Percentiles rank a stretch among this genome's conserved stretches.
These are phyloP conservation scores for Pluvialis apricaria DNA, from an alignment of 2,113 vertebrate genomes.

Conservation along the genomic window DNA sequence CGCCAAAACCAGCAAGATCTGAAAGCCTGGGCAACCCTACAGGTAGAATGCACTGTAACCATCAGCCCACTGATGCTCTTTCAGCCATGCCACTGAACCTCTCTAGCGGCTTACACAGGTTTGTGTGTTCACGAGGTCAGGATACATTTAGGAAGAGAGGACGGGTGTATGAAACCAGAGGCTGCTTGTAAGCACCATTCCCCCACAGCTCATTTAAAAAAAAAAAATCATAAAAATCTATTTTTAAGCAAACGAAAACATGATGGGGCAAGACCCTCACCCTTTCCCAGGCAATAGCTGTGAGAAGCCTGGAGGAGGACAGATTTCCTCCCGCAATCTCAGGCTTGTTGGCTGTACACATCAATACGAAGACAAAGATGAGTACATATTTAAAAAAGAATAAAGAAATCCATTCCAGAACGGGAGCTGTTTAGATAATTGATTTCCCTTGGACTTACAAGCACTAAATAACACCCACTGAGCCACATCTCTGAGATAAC, in stretches of 20 bases:
- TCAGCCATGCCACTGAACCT: fast-evolving
- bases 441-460: conserved; percentile 49
- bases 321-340: neutral
- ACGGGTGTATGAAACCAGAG: fast-evolving
- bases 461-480: neutral
- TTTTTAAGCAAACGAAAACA: neutral
- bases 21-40: neutral
- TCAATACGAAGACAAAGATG: neutral
- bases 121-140: fast-evolving
- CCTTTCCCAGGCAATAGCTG: neutral
- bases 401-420: conserved; percentile 23
- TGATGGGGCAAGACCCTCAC: neutral
- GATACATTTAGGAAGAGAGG: fast-evolving
- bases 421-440: conserved; percentile 25
- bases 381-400: neutral
- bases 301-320: neutral
- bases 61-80: fast-evolving
- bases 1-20: neutral
- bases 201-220: neutral
- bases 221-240: neutral
- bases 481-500: neutral
- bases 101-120: fast-evolving
- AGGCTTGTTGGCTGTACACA: neutral
- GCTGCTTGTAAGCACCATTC: neutral
- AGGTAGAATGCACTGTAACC: fast-evolving